Evolutionary conservation across 2,113 vertebrate genomes (phyloP), one percentile per base, ranked within the genome.

Genomic region (Xyrauchen texanus): DNA sequence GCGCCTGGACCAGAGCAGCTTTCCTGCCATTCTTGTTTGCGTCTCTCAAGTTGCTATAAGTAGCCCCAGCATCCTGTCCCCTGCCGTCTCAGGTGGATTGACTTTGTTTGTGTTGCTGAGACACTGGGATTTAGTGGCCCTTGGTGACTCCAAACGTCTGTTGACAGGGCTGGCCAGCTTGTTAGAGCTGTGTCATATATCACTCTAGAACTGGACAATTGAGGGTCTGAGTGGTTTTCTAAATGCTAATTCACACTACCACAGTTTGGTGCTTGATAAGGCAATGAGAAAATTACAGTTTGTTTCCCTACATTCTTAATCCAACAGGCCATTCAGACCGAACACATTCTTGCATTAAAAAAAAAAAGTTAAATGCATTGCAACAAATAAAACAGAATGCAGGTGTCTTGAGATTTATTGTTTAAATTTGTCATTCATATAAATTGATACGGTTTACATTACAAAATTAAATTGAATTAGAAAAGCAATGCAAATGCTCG

Each of bases 11-110:
- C 71, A 15, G 21, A 69, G 88, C 75, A 16, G 87, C 88, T 91
- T 99, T 98, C 97, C 98, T 99, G 96, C 96, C 94, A 98, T 99
- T 99, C 98, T 97, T 98, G 93, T 95, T 89, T 76, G 83, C 90
- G 90, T 92, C 91, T 92, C 93, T 91, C 92, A 88, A 89, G 86
- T 90, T 93, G 91, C 97, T 98, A 97, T 96, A 97, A 97, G 97
- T 96, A 97, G 96, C 95, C 93, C 21, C 92, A 88, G 93, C 94
- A 95, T 99, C 98, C 98, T 97, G 97, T 94, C 91, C 89, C 91
- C 93, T 95, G 94, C 95, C 92, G 94, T 95, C 95, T 98, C 94
- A 95, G 96, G 94, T 96, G 96, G 95, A 94, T 93, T 91, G 57
- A 89, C 93, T 96, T 96, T 98, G 95, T 98, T 97, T 95, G 87